Base-by-base conservation (phyloP, 2,888 invertebrate species). In the Philopedon plagiatum region DNA sequence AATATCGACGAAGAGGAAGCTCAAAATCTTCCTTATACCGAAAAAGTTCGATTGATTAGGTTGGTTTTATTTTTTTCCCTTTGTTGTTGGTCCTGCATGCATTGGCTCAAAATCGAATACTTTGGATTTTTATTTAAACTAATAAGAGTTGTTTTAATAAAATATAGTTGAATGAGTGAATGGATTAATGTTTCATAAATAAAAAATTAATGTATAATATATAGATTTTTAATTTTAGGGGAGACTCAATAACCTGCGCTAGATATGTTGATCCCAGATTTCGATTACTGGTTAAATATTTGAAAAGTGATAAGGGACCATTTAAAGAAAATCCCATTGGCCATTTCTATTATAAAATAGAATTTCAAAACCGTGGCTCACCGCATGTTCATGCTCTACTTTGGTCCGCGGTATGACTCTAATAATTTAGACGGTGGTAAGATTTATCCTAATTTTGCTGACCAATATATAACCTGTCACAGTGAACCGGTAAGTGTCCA, bases 291-390 rank as follows among this genome's bases (percentile, higher is more conserved):
- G n/a, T n/a, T n/a, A n/a, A n/a, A n/a, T n/a, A n/a, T n/a, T n/a
- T n/a, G n/a, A n/a, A n/a, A n/a, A 15, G 41, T 18, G 18, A 18
- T 1, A 2, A 18, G 5, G 13, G 15, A 4, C 18, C 18, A 5
- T n/a, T n/a, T 23, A 63, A 63, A 15, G n/a, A 21, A 15, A 3
- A 54, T 41, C 41, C 41, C 1, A 41, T 41, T 3, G 41, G 4
- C 13, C 21, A 46, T 19, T 46, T 11, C 8, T 65, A 65, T n/a
- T 65, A 65, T 15, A 32, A 57, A 9, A 18, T 67, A 2, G 67
- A 67, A 32, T 67, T 67, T 19, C 60, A 67, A 46, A 58, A 67
- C 41, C 46, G 67, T 15, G 65, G 65, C 2, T 37, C 37, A 9
- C 65, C 65, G 4, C 65, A 65, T 39, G 15, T 63, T 13, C 51